Base-by-base conservation (phyloP, 1,140 invertebrate species). In the Drosophila nigromelanica region DNA sequence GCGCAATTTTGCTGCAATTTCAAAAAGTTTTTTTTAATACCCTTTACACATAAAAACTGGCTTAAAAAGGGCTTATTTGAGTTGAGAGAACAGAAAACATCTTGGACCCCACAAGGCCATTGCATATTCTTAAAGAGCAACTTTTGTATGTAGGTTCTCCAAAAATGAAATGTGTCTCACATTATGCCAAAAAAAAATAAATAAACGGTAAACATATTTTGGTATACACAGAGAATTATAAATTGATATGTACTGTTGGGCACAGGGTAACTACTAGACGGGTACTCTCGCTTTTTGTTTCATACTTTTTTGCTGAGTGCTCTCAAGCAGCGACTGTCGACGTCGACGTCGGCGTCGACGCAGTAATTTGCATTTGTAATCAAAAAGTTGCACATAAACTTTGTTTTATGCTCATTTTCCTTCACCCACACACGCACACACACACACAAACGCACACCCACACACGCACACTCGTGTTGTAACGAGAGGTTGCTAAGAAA, bases 281-380 rank as follows among this genome's bases (percentile, higher is more conserved):
- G 1, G 11, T 43, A 37, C 2, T 21, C 14, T 43, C n/a, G 10
- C 5, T 47, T 52, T 37, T 5, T 10, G 47, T 40, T 12, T 33
- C 60, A 66, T 39, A 43, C 27, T 52, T 37, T 64, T 66, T 24
- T 10, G 3, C 18, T 30, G 14, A 47, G 43, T n/a, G n/a, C 51
- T 63, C 45, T 43, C 62, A 39, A 61, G 59, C 59, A 11, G 30
- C 33, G 21, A 15, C 21, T 30, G 39, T 21, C 37, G 21, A 18
- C 21, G 52, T 30, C 21, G 63, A 72, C 78, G n/a, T n/a, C n/a
- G 39, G 45, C 45, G 62, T 30, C 50, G 63, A 72, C 78, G 76
- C 48, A 89, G 83, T 87, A 87, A 87, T 87, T 87, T 87, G 83
- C 83, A 87, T 87, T 89, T 82, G 83, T 87, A 89, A 89, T 89